Conservation (phyloP, 2,888 invertebrate species). For the Drosophila nr. fundita region DNA sequence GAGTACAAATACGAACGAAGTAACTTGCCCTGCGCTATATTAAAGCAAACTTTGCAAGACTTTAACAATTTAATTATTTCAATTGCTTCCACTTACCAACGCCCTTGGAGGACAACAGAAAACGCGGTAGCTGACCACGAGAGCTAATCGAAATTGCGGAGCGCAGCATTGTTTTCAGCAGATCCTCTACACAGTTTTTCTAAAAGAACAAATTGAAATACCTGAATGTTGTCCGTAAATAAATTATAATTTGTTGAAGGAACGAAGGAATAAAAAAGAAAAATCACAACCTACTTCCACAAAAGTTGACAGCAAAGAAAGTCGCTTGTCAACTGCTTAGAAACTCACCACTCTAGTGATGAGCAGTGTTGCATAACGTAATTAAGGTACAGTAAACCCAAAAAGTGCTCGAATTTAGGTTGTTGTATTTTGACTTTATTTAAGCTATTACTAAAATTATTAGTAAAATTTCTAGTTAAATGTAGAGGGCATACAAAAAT, state of each 20-base stretch:
- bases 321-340: background rate
- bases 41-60: background rate
- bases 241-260: conserved; percentile 2
- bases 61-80: background rate
- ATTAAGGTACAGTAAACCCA: background rate
- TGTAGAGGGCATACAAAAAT: conserved; percentile 60
- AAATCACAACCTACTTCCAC: conserved; percentile 19
- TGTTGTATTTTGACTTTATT: conserved; percentile 57
- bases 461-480: conserved; percentile 74
- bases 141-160: conserved; percentile 19
- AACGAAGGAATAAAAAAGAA: background rate
- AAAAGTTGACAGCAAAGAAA: conserved; percentile 45
- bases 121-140: conserved; percentile 20
- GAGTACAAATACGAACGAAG: background rate
- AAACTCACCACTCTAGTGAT: conserved; percentile 22
- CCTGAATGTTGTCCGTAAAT: conserved; percentile 33
- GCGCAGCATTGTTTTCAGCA: conserved; percentile 37
- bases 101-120: conserved; percentile 5
- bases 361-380: conserved; percentile 36
- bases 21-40: conserved; percentile 8
- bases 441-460: conserved; percentile 71
- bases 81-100: conserved; percentile 32
- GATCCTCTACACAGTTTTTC: conserved; percentile 16
- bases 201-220: conserved; percentile 21
- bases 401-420: background rate